These are phyloP conservation scores for Sebastes minor DNA, from an alignment of 2,797 vertebrate genomes.

Conservation along the genomic window DNA sequence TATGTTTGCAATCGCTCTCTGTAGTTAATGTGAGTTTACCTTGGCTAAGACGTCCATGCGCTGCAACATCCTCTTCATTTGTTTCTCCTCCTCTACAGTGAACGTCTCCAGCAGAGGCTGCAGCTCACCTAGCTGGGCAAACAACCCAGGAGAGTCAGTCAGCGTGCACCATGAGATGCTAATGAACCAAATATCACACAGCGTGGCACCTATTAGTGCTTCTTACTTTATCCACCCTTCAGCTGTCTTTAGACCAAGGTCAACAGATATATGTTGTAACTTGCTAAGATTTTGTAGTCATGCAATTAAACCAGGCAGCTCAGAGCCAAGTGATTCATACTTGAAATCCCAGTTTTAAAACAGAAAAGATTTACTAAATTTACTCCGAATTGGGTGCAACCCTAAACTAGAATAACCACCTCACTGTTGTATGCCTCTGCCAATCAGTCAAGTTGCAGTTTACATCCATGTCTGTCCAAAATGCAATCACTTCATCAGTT, in stretches of 20 bases:
- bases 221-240: background rate
- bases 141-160: constrained; percentile 7
- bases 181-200: constrained; percentile 20
- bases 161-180: background rate
- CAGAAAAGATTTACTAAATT: background rate
- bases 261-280: background rate
- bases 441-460: too few relatives aligned
- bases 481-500: too few relatives aligned
- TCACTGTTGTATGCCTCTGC: too few relatives aligned
- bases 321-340: background rate
- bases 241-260: background rate
- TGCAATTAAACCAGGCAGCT: background rate
- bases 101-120: constrained; percentile 87
- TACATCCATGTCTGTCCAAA: too few relatives aligned
- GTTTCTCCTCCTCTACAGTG: constrained; percentile 87
- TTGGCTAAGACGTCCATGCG: constrained; percentile 88
- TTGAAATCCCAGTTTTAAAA: background rate
- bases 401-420: too few relatives aligned
- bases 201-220: background rate
- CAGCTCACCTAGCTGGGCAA: constrained; percentile 84
- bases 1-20: background rate
- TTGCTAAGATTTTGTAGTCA: background rate
- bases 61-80: constrained; percentile 91
- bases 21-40: constrained; percentile 59
- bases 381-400: background rate